Conservation (phyloP, 1,140 invertebrate species). For the Chionoecetes opilio region DNA sequence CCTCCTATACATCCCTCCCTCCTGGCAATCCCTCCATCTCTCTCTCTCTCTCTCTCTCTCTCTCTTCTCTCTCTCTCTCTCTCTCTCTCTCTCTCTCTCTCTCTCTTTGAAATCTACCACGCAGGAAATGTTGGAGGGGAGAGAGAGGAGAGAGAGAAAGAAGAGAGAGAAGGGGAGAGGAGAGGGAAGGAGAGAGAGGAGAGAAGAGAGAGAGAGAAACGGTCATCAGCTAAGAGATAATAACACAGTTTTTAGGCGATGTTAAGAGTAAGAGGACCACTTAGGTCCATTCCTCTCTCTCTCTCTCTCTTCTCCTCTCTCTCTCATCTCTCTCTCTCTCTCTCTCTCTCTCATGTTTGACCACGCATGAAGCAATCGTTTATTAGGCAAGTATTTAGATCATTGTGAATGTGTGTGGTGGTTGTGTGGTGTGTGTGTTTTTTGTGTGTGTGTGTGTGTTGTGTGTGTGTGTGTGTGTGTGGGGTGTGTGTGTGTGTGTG, state of each 20-base stretch:
- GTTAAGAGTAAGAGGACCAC: background rate
- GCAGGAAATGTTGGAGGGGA: no score
- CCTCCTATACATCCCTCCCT: background rate
- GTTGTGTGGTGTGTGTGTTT: background rate
- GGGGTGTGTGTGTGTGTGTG: background rate
- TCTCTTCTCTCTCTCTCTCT: background rate
- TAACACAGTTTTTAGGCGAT: no score
- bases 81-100: background rate
- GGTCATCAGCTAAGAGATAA: background rate
- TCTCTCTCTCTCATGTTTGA: conserved; percentile 29
- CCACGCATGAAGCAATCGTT: conserved; percentile 7
- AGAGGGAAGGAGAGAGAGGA: background rate
- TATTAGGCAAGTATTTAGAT: background rate
- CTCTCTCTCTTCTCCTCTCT: conserved; percentile 47
- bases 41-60: conserved; percentile 22
- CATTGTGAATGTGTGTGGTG: conserved; percentile 22
- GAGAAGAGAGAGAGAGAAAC: conserved; percentile 31
- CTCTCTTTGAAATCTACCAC: no score
- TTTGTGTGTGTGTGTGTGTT: background rate
- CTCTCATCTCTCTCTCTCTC: background rate
- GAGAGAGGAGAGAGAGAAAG: background rate
- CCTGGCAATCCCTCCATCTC: background rate
- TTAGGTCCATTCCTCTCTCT: conserved; percentile 48
- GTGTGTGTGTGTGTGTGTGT: conserved; percentile 13
- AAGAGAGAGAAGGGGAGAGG: background rate